Conservation (phyloP, 2,113 vertebrate genomes). For the Dromaius novaehollandiae region DNA sequence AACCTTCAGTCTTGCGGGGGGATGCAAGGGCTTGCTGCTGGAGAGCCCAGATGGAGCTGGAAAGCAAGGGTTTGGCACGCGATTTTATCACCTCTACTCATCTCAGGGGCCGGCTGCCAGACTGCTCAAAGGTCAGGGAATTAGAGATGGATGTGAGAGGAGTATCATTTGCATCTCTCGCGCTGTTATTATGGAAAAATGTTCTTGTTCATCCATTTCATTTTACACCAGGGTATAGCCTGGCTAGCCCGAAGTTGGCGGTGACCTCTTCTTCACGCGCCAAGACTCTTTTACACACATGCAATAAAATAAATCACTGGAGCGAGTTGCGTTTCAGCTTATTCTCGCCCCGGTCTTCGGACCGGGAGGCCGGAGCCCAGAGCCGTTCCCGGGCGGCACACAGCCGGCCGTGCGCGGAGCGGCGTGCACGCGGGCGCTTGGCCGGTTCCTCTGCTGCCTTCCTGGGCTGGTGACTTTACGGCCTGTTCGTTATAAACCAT, state of each 20-base stretch:
- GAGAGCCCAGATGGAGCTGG: background rate
- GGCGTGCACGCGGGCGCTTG: background rate
- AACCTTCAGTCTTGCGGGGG: background rate
- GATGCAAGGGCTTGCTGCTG: background rate
- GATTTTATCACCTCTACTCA: slow-evolving; percentile 14
- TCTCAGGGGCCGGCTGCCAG: background rate
- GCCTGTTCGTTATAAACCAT: background rate
- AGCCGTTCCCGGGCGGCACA: background rate
- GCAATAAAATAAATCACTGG: slow-evolving; percentile 20
- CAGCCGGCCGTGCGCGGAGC: too few relatives aligned
- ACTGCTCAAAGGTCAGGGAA: slow-evolving; percentile 11
- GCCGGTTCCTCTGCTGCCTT: background rate
- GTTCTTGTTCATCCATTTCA: background rate
- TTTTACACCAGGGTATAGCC: slow-evolving; percentile 30
- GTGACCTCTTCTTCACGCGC: background rate
- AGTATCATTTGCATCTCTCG: background rate
- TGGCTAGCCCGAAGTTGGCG: slow-evolving; percentile 28
- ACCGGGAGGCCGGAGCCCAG: background rate
- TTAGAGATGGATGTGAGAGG: background rate
- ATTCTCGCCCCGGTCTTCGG: background rate
- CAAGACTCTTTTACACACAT: background rate
- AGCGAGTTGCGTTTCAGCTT: background rate
- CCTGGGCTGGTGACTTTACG: background rate
- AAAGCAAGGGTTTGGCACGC: background rate
- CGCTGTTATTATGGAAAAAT: background rate